phyloP scores from a whole-genome alignment of 2,113 vertebrate genomes.

The Gymnorhina tibicen region DNA sequence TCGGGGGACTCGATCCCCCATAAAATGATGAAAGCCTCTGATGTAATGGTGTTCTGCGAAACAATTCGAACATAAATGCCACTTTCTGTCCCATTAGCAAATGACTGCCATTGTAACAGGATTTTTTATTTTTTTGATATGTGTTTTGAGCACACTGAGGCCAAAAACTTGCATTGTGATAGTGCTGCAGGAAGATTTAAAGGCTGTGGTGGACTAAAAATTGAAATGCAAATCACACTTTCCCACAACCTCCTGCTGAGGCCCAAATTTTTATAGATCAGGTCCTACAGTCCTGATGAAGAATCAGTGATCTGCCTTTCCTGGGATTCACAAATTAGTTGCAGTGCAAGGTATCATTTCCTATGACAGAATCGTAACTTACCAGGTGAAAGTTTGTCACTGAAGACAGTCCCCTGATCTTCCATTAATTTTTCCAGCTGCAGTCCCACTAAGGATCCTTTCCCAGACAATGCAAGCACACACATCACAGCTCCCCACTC shows the following conservation, averaged over 20 bases:
- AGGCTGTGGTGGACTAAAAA: conserved; percentile 65
- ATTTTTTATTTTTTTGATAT: neutral
- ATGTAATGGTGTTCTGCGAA: conserved; percentile 21
- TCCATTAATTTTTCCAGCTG: conserved; percentile 72
- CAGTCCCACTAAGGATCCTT: conserved; percentile 52
- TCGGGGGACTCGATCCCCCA: neutral
- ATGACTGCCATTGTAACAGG: conserved; percentile 13
- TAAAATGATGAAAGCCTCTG: conserved; percentile 13
- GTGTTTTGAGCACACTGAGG: conserved; percentile 34
- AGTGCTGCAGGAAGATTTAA: conserved; percentile 55
- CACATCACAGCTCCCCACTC: conserved; percentile 64
- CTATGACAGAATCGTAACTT: conserved; percentile 69
- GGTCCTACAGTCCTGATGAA: conserved; percentile 65
- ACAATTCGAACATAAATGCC: neutral
- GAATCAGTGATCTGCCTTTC: conserved; percentile 61
- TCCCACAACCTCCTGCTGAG: conserved; percentile 63
- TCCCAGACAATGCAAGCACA: conserved; percentile 62
- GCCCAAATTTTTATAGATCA: conserved; percentile 72
- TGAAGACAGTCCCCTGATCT: conserved; percentile 60
- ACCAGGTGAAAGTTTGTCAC: conserved; percentile 73
- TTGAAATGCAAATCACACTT: conserved; percentile 76
- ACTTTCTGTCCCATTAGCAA: conserved; percentile 12
- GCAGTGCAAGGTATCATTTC: conserved; percentile 66
- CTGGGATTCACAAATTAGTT: conserved; percentile 69
- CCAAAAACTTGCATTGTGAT: conserved; percentile 58